A percentile compares a stretch with the other conserved stretches of the same genome.
These are phyloP conservation scores for Caerostris extrusa DNA, from an alignment of 1,140 invertebrate species.

Conservation along the genomic window DNA sequence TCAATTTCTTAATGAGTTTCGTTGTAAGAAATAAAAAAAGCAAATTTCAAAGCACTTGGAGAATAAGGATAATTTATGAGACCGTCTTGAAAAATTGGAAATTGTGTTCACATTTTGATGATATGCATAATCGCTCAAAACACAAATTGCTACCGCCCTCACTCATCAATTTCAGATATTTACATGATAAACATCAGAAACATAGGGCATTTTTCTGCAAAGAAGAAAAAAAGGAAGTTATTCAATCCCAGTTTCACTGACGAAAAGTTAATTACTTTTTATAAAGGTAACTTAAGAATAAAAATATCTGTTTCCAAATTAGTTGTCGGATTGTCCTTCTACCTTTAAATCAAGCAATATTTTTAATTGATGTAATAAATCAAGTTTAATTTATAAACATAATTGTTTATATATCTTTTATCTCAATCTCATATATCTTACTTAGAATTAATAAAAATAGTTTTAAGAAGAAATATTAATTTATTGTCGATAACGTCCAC, in stretches of 20 bases:
- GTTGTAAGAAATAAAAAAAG: neutral
- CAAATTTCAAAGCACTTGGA: neutral
- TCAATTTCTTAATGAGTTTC: neutral
- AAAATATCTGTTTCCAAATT: neutral
- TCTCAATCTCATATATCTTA: too few relatives aligned
- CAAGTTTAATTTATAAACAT: neutral
- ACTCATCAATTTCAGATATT: conserved; percentile 66
- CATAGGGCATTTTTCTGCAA: conserved; percentile 11
- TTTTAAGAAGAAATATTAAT: too few relatives aligned
- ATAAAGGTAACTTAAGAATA: neutral
- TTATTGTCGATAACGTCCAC: too few relatives aligned
- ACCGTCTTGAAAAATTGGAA: neutral
- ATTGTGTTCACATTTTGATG: conserved; percentile 3
- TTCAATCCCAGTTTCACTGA: neutral
- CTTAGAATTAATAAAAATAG: too few relatives aligned
- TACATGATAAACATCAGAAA: conserved; percentile 63
- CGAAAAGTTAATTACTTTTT: conserved; percentile 58
- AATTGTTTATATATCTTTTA: too few relatives aligned
- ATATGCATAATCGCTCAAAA: conserved; percentile 58
- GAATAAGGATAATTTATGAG: conserved; percentile 32
- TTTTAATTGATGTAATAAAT: neutral
- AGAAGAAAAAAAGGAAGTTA: neutral
- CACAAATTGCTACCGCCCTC: conserved; percentile 63
- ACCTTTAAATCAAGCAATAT: neutral
- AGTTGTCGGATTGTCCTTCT: neutral